Evolutionary conservation across 2,888 invertebrate species (phyloP).

Genomic region (Hemicrepidius hirtus): DNA sequence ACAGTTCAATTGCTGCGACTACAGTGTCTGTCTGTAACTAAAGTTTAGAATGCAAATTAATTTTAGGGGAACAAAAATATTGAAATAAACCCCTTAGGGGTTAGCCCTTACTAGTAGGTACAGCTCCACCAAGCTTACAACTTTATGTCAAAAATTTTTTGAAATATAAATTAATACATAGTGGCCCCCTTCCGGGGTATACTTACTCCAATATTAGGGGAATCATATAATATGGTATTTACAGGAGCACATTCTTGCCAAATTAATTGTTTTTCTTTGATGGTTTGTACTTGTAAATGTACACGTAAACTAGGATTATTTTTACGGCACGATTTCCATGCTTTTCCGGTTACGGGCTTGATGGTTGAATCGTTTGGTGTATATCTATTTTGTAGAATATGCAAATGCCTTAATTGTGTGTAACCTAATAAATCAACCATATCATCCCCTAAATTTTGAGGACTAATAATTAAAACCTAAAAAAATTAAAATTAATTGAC

Average conservation of each 20-base stretch:
- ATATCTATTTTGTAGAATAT: conserved; percentile 84
- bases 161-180: too few relatives aligned
- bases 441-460: conserved; percentile 85
- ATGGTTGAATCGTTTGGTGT: conserved; percentile 76
- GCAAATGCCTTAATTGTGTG: conserved; percentile 79
- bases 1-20: conserved; percentile 77
- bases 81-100: too few relatives aligned
- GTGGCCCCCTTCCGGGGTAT: too few relatives aligned
- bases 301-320: conserved; percentile 79
- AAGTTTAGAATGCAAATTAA: too few relatives aligned
- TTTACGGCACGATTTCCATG: conserved; percentile 73
- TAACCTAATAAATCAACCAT: conserved; percentile 80
- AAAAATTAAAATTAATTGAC: conserved; percentile 32
- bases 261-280: conserved; percentile 76
- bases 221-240: conserved; percentile 78
- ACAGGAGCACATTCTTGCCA: conserved; percentile 84
- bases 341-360: conserved; percentile 72
- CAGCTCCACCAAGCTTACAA: too few relatives aligned
- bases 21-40: conserved; percentile 74
- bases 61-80: too few relatives aligned
- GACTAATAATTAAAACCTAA: conserved; percentile 79
- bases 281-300: conserved; percentile 80
- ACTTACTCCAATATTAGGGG: conserved; percentile 76
- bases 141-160: conserved; percentile 8
- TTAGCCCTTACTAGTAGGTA: too few relatives aligned